These are phyloP conservation scores for Eueides isabella DNA, from an alignment of 1,140 invertebrate species.

Conservation along the genomic window DNA sequence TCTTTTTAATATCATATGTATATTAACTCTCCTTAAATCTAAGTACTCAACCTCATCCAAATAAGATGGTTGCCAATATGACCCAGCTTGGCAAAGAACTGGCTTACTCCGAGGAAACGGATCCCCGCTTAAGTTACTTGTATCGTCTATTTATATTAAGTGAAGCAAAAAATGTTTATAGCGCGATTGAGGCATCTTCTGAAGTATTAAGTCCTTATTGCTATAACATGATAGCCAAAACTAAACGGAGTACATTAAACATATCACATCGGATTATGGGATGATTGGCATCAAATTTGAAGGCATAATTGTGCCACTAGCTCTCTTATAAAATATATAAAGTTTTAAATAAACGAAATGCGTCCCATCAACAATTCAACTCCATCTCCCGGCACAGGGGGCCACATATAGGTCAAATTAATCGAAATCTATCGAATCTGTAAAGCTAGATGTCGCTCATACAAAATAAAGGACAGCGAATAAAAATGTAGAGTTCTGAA, in stretches of 20 bases:
- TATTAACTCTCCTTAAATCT: not conserved
- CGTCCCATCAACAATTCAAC: not conserved
- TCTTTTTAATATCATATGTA: not conserved
- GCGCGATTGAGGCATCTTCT: not conserved
- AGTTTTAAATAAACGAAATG: not conserved
- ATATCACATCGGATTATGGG: not conserved
- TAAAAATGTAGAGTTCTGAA: not conserved
- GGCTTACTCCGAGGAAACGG: conserved; percentile 2
- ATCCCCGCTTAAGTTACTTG: not conserved
- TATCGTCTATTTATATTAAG: not conserved
- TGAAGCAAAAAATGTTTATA: not conserved
- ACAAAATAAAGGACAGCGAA: not conserved
- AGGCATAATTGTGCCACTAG: not conserved
- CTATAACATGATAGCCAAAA: not conserved
- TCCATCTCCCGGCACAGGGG: not conserved
- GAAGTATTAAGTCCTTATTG: not conserved
- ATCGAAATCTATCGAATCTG: not conserved
- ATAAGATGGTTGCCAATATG: not conserved
- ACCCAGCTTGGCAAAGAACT: not conserved
- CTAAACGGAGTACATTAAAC: not conserved
- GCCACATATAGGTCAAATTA: not conserved
- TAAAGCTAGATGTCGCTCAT: not conserved
- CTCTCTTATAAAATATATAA: not conserved
- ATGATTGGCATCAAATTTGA: not conserved
- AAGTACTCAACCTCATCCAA: conserved; percentile 3